These are phyloP conservation scores for Hesperophylax magnus DNA, from an alignment of 1,140 invertebrate species.

Conservation along the genomic window DNA sequence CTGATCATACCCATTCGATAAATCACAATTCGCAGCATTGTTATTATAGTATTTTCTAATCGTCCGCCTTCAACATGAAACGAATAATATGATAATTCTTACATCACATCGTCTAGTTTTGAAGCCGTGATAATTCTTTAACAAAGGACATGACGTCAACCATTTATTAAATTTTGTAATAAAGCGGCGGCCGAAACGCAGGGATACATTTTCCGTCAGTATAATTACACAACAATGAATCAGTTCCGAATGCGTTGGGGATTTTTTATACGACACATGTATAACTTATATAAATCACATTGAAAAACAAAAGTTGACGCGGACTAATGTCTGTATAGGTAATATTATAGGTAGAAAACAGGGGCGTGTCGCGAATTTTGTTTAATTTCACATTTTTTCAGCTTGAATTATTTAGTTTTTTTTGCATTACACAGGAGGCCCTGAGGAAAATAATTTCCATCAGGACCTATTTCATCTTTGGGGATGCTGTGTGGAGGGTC, in stretches of 20 bases:
- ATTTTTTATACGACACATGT: conserved; percentile 18
- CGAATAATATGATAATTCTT: too few relatives aligned
- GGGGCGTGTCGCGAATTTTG: not conserved
- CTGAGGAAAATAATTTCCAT: too few relatives aligned
- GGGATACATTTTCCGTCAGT: not conserved
- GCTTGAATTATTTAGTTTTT: too few relatives aligned
- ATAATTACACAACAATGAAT: conserved; percentile 33
- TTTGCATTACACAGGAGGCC: too few relatives aligned
- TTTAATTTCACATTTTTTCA: not conserved
- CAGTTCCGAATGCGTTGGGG: conserved; percentile 24
- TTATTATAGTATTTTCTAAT: too few relatives aligned
- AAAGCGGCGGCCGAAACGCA: not conserved
- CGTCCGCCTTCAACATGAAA: too few relatives aligned
- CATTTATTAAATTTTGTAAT: conserved; percentile 14
- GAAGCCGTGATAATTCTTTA: not conserved
- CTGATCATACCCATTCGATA: too few relatives aligned
- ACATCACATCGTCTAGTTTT: too few relatives aligned
- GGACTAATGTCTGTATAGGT: conserved; percentile 17
- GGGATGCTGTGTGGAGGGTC: too few relatives aligned
- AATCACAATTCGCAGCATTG: too few relatives aligned
- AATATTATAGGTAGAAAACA: not conserved
- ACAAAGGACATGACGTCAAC: conserved; percentile 2
- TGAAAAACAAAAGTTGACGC: conserved; percentile 32
- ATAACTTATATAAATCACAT: conserved; percentile 22
- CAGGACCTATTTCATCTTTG: too few relatives aligned